These are phyloP conservation scores for Nyctibius bracteatus DNA, from an alignment of 2,113 vertebrate genomes.

Conservation along the genomic window DNA sequence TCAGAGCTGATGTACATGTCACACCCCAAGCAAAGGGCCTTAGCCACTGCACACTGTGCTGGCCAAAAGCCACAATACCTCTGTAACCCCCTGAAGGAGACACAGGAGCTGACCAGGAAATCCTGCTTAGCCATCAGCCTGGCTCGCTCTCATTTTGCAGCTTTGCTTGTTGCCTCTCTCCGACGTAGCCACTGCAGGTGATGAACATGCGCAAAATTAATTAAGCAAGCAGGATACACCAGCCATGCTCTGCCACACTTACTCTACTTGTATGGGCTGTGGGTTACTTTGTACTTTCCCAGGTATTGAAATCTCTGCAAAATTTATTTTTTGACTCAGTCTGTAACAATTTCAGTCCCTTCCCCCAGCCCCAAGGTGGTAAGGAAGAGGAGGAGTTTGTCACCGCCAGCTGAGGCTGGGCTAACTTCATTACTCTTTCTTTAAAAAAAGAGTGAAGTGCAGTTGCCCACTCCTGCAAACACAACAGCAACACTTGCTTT, in stretches of 20 bases:
- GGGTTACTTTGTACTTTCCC: not conserved
- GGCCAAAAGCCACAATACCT: not conserved
- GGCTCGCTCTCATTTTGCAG: rapidly evolving
- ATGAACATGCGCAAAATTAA: not conserved
- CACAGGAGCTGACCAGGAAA: not conserved
- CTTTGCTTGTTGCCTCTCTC: rapidly evolving
- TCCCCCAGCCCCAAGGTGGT: too few relatives aligned
- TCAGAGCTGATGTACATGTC: rapidly evolving
- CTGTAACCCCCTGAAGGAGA: not conserved
- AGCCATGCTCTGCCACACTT: not conserved
- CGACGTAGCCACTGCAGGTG: not conserved
- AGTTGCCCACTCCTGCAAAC: not conserved
- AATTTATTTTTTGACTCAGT: rapidly evolving
- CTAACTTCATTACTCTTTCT: not conserved
- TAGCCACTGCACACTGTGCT: rapidly evolving
- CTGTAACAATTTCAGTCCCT: not conserved
- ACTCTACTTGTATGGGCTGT: rapidly evolving
- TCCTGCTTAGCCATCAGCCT: not conserved
- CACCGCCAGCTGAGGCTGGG: not conserved
- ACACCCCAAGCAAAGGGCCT: not conserved
- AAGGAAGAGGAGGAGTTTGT: not conserved
- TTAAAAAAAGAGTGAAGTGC: not conserved
- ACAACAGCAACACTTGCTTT: not conserved
- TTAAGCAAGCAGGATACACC: not conserved
- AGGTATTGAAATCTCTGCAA: not conserved